These are phyloP conservation scores for Anorthoa munda DNA, from an alignment of 2,888 invertebrate genomes.

Conservation along the genomic window DNA sequence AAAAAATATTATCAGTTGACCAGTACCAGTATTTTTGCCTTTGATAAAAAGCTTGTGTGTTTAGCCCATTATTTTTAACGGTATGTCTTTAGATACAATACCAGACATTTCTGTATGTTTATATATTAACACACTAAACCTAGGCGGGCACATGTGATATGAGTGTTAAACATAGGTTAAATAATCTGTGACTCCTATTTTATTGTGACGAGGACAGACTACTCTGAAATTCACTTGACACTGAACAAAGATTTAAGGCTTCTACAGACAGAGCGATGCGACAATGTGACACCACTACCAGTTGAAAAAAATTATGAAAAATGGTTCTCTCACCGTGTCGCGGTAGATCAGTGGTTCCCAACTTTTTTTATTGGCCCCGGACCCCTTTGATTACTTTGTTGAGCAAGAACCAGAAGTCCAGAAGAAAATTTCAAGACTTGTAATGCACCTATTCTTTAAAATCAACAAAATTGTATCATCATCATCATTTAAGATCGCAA, in stretches of 20 bases:
- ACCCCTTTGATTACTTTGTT: no score
- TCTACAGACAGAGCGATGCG: background rate
- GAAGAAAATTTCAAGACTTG: no score
- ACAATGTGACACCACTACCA: background rate
- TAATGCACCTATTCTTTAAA: no score
- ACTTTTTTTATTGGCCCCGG: no score
- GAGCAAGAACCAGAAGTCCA: no score
- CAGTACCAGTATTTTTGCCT: background rate
- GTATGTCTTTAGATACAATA: constrained; percentile 47
- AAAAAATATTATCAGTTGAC: background rate
- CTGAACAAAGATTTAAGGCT: background rate
- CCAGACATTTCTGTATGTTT: constrained; percentile 56
- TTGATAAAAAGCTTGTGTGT: background rate
- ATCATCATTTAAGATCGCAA: no score
- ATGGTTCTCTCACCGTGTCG: background rate
- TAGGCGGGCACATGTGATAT: constrained; percentile 74
- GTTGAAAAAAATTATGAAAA: background rate
- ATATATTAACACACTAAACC: constrained; percentile 60
- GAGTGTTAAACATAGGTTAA: constrained; percentile 41
- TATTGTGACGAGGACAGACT: constrained; percentile 23
- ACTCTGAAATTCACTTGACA: background rate
- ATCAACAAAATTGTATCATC: no score
- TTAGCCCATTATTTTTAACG: background rate
- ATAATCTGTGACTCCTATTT: constrained; percentile 13
- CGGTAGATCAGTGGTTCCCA: no score